A percentile compares a stretch with the other conserved stretches of the same genome.
Evolutionary conservation across 2,113 vertebrate species (phyloP).

Genomic region (Oreochromis spilurus): DNA sequence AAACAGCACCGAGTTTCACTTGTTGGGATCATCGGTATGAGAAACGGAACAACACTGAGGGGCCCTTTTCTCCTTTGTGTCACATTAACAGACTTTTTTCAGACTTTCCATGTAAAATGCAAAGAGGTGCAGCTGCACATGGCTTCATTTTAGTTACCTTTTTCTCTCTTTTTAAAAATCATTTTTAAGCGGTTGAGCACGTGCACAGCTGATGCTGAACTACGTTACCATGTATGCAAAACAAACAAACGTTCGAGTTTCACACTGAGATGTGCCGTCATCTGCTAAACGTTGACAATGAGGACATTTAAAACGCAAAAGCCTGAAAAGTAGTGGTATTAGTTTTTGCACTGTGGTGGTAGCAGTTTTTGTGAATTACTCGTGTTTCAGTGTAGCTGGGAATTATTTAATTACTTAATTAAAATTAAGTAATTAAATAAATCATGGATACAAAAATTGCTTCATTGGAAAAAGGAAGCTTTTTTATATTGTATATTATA

Average conservation of each 20-base stretch:
- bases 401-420: not conserved
- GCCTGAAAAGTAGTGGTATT: not conserved
- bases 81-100: not conserved
- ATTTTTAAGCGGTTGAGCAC: not conserved
- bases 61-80: not conserved
- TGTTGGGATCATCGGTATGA: not conserved
- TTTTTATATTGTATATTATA: not conserved
- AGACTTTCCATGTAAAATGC: not conserved
- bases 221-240: not conserved
- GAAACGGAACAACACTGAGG: not conserved
- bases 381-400: not conserved
- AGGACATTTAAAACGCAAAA: not conserved
- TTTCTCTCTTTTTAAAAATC: not conserved
- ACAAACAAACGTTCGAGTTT: not conserved
- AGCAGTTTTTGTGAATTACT: not conserved
- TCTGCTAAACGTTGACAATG: not conserved
- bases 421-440: not conserved
- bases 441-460: not conserved
- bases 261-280: not conserved
- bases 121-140: not conserved
- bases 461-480: not conserved
- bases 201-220: not conserved
- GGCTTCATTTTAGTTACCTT: not conserved
- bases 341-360: not conserved
- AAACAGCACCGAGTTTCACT: conserved; percentile 13